Conservation (phyloP, 2,113 vertebrate genomes). For the Phaetusa simplex region DNA sequence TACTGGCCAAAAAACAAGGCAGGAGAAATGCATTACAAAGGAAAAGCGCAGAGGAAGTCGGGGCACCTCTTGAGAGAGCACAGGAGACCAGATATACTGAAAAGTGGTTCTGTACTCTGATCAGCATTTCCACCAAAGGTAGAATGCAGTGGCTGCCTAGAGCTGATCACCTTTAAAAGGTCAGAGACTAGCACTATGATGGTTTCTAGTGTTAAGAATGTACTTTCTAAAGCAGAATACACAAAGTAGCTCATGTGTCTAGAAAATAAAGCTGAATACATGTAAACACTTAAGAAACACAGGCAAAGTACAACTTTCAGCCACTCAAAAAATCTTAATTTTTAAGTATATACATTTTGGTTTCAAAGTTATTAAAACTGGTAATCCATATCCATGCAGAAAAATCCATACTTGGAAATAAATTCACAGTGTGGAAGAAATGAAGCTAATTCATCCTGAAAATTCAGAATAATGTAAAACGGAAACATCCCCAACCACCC, state of each 20-base stretch:
- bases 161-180: background rate
- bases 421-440: background rate
- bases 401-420: background rate
- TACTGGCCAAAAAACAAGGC: background rate
- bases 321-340: background rate
- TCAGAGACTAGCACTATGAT: background rate
- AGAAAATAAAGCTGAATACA: background rate
- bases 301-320: background rate
- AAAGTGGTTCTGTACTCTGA: background rate
- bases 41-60: background rate
- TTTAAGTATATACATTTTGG: background rate
- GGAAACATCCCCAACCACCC: background rate
- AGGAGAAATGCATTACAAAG: background rate
- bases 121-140: background rate
- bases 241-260: background rate
- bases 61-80: background rate
- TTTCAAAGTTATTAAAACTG: background rate
- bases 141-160: background rate
- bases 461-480: background rate
- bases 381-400: background rate
- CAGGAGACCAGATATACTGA: background rate
- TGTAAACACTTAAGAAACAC: background rate
- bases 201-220: background rate
- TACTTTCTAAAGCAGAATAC: background rate
- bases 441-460: background rate